These are phyloP conservation scores for Sternarchorhynchus goeldii DNA, from an alignment of 2,797 vertebrate species.

Conservation along the genomic window DNA sequence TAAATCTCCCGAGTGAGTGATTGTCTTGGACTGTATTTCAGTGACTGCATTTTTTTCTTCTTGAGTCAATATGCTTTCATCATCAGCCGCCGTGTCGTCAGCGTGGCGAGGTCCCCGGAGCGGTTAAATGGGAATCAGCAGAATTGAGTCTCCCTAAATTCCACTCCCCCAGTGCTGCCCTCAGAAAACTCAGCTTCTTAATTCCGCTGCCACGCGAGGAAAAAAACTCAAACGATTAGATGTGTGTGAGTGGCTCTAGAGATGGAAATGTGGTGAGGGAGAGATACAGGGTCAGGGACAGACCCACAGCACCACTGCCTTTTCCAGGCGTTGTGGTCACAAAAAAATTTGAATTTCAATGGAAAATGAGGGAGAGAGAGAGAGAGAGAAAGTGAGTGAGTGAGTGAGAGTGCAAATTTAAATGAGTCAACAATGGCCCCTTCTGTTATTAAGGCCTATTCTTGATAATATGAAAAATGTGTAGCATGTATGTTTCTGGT, in stretches of 20 bases:
- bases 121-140: conserved; percentile 77
- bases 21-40: conserved; percentile 40
- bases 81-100: conserved; percentile 73
- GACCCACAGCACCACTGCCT: conserved; percentile 78
- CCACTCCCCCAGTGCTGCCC: conserved; percentile 71
- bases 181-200: conserved; percentile 80
- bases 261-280: conserved; percentile 84
- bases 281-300: conserved; percentile 82
- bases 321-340: conserved; percentile 80
- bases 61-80: conserved; percentile 72
- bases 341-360: conserved; percentile 77
- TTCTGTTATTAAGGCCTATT: conserved; percentile 19
- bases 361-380: conserved; percentile 76
- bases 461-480: conserved; percentile 20
- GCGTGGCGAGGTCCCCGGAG: conserved; percentile 67
- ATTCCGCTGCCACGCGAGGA: conserved; percentile 76
- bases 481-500: conserved; percentile 21
- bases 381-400: conserved; percentile 57
- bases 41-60: conserved; percentile 55
- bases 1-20: conserved; percentile 38
- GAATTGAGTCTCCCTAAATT: conserved; percentile 78
- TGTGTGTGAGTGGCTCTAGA: conserved; percentile 78
- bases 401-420: conserved; percentile 42
- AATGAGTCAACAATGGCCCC: conserved; percentile 31
- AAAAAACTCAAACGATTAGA: conserved; percentile 82